Conservation (phyloP, 2,888 invertebrate species). For the Sceliomorpha sp. region DNA sequence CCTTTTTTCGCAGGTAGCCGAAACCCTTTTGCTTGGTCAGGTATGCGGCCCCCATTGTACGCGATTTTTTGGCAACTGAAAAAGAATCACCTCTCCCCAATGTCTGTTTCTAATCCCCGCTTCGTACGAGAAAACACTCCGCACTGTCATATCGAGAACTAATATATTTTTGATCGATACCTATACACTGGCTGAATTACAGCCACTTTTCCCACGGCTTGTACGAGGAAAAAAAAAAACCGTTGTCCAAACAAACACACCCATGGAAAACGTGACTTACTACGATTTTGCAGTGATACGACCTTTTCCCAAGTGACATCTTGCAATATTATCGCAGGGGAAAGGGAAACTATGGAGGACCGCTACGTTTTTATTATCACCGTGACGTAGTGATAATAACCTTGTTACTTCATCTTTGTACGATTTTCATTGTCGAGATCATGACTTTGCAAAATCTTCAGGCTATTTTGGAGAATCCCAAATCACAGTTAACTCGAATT, state of each 20-base stretch:
- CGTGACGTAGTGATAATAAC: no score
- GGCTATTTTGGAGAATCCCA: no score
- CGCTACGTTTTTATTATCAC: no score
- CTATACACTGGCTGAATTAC: conserved; percentile 63
- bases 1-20: conserved; percentile 68
- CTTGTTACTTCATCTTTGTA: no score
- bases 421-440: no score
- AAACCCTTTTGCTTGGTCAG: conserved; percentile 72
- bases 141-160: conserved; percentile 79
- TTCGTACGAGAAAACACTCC: conserved; percentile 75
- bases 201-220: conserved; percentile 74
- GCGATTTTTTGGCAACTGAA: conserved; percentile 55
- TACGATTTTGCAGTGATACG: conserved; percentile 40
- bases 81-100: conserved; percentile 55
- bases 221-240: conserved; percentile 68
- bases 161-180: conserved; percentile 80
- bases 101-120: conserved; percentile 61
- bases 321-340: conserved; percentile 1
- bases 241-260: conserved; percentile 81
- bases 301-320: conserved; percentile 26
- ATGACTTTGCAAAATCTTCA: no score
- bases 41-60: conserved; percentile 69
- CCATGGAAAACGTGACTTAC: conserved; percentile 67
- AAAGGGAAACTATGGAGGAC: no score
- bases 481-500: no score